phyloP scores from a whole-genome alignment of 2,113 vertebrate genomes.

The Syngnathus floridae region DNA sequence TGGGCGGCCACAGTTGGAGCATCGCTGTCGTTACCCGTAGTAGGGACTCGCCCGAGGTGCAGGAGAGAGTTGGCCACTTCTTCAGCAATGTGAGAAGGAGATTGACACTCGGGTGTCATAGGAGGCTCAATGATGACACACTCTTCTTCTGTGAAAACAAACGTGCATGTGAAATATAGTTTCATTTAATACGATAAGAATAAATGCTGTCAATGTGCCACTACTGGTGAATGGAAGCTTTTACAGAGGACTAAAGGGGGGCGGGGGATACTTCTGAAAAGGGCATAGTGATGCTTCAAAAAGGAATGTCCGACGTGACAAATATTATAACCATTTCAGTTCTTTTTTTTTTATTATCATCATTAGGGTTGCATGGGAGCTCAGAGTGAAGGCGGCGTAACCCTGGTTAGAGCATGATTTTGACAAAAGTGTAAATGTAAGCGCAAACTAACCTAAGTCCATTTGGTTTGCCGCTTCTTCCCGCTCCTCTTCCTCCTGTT shows the following conservation, averaged over 20 bases:
- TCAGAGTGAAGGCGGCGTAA: too few species aligned
- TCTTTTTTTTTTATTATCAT: too few species aligned
- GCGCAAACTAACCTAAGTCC: constrained; percentile 39
- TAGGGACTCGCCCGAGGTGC: constrained; percentile 76
- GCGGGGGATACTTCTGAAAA: too few species aligned
- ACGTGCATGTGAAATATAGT: neutral
- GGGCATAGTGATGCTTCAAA: neutral
- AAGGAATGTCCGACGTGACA: too few species aligned
- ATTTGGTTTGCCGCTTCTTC: constrained; percentile 24
- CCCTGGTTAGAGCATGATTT: too few species aligned
- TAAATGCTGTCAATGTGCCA: neutral
- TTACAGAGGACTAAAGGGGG: neutral
- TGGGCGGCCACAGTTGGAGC: constrained; percentile 30
- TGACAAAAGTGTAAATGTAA: neutral
- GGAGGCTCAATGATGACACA: constrained; percentile 63
- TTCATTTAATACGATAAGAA: neutral
- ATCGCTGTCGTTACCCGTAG: constrained; percentile 5
- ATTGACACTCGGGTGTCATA: constrained; percentile 17
- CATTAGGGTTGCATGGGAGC: too few species aligned
- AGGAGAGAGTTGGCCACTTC: constrained; percentile 83
- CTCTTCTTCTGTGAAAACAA: constrained; percentile 63
- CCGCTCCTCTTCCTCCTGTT: constrained; percentile 29
- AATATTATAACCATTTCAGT: too few species aligned
- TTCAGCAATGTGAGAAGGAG: constrained; percentile 29
- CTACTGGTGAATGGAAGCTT: neutral